Base-by-base conservation (phyloP, 1,140 invertebrate species). In the Heliothis subflexa region DNA sequence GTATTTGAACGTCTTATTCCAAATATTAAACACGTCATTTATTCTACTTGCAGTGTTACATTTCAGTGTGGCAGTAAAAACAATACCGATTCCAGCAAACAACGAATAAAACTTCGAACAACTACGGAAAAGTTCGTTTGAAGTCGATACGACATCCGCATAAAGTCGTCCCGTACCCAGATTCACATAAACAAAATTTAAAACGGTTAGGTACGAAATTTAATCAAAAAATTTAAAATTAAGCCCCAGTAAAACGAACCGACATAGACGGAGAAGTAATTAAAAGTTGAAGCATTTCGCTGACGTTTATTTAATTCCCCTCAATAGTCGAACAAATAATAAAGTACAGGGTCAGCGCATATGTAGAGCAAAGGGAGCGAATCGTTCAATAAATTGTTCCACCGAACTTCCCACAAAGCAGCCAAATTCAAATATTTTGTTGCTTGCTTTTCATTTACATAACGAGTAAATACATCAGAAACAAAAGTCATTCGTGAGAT, bases 401-500 rank as follows among this genome's bases (percentile, higher is more conserved):
- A 52, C 9, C 28, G 18, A 81, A 80, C 52, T 83, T 83, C 11
- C 71, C 52, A 76, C 68, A 84, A 82, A 85, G 78, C 76, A 70
- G 33, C 59, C 25, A 50, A 66, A 79, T 81, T 79, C 78, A 80
- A 71, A 80, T 66, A 81, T 82, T 80, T 76, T 72, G 75, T 79
- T 77, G 76, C 79, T 81, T 80, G 71, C 81, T 78, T 78, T 78
- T 78, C 80, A 84, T 80, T 78, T 78, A 79, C 80, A 84, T 80
- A 82, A 74, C 78, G 33, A 81, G 78, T 83, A 83, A 80, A 85
- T 83, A 85, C 76, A 80, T 78, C 66, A 79, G 79, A 55, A 84
- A 83, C 83, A 82, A 88, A 84, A 85, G 82, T 88, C 85, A 89
- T 87, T 85, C 79, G 61, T 78, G 83, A 86, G 86, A 88, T 88